Percentiles rank a stretch among this genome's conserved stretches.
Evolutionary conservation across 1,140 invertebrate species (phyloP).

Genomic region (Mercenaria mercenaria): DNA sequence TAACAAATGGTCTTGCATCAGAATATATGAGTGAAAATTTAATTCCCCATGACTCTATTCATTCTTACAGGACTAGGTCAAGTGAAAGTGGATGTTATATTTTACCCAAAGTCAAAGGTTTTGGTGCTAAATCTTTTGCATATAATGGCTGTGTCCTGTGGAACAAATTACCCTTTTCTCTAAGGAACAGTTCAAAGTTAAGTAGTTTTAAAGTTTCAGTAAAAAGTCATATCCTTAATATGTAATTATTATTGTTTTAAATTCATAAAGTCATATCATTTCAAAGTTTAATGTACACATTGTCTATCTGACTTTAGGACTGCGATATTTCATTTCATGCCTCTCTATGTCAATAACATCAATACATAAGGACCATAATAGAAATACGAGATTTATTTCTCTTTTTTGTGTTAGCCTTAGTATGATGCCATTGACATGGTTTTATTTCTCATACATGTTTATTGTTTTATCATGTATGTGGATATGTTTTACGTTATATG

Average conservation of each 20-base stretch:
- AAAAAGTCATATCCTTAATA: neutral
- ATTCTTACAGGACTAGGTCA: constrained; percentile 8
- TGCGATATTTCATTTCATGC: neutral
- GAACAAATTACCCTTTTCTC: constrained; percentile 10
- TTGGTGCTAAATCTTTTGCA: constrained; percentile 18
- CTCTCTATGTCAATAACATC: neutral
- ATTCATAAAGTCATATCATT: neutral
- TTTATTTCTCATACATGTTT: constrained; percentile 19
- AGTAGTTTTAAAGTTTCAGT: too few relatives aligned
- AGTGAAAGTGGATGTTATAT: constrained; percentile 1
- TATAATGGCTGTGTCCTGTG: constrained; percentile 38
- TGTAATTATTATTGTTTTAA: neutral
- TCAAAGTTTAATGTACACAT: neutral
- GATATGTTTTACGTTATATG: neutral
- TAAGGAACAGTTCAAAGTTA: too few relatives aligned
- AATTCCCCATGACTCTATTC: neutral
- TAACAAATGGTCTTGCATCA: neutral
- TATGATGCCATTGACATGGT: constrained; percentile 34
- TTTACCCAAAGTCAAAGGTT: constrained; percentile 42
- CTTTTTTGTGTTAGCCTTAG: constrained; percentile 5
- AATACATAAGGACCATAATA: neutral
- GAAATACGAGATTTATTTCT: neutral
- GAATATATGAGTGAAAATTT: neutral
- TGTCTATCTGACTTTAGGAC: neutral
- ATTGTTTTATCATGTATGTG: constrained; percentile 19